Base-by-base conservation (phyloP, 2,797 vertebrate genomes). In the Sylvia borin region DNA sequence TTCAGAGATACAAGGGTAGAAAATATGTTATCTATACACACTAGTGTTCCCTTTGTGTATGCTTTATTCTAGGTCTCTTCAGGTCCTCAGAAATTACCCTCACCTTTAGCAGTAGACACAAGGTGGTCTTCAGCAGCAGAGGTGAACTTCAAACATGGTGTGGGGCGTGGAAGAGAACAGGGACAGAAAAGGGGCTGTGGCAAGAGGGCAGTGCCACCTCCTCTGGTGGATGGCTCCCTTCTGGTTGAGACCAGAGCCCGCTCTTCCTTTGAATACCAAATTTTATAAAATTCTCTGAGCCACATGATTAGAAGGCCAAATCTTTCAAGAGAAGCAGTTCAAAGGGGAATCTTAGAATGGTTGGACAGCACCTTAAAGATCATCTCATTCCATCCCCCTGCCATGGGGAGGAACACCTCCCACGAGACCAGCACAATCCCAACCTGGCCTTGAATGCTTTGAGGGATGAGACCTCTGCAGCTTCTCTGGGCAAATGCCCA, bases 1-100 rank as follows among this genome's bases (percentile, higher is more conserved):
- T 31, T 76, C 26, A 8, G 43, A 40, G 31, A 25, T 21, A 22
- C 9, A 8, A 14, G 16, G 18, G 31, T n/a, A 25, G 31, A 13
- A 65, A 32, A 13, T 2, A 7, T 20, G 8, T 36, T 31, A 79
- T 1, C 32, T 13, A 2, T 12, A 34, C 1, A 4, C 13, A 4
- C 6, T 8, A 1, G 16, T 7, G 3, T 2, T 27, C 18, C 18
- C 16, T 66, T 61, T 1, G 4, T 43, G 31, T 2, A 7, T 24
- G 22, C 36, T 25, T 55, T 36, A 27, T 64, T 71, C 61, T 6
- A 16, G 20, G 40, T 19, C 25, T 60, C 61, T 40, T 67, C 25
- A 32, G 16, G 18, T 29, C 45, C 45, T 64, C 45, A 36, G 0
- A 68, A 45, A 7, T 34, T 27, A 5, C 9, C 9, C 19, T 12